Evolutionary conservation across 2,113 vertebrate species (phyloP), one percentile per base, ranked within the genome.

Genomic region (Limanda limanda): DNA sequence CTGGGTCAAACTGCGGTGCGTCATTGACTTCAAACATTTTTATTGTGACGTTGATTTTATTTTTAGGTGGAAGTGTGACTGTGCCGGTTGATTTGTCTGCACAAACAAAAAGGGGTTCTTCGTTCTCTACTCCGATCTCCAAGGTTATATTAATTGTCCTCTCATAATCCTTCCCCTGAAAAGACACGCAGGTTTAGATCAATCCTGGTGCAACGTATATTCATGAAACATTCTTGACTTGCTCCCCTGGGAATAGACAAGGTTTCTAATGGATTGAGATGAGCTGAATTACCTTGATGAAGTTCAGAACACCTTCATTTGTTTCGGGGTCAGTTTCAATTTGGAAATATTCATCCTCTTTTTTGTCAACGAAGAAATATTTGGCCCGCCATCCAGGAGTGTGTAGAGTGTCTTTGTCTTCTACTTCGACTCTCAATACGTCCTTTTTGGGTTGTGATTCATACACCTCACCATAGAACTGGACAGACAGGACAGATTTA

Each of bases 251-350:
- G 15, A 68, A 58, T 17, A 18, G 15, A 27, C 0, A 2, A 25
- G 3, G 2, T 54, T 31, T 76, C 1, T 68, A 4, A 61, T 14
- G 15, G 18, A 4, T 0, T 40, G 15, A 37, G 1, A 71, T 52
- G 40, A 21, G 20, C 9, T 51, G 5, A 24, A 55, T 71, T 94
- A 96, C 96, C 96, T 96, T 91, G 45, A 94, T 48, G 14, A 97
- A 61, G 13, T 71, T 92, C 40, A 97, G 54, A 58, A 97, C 72
- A 1, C 96, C 96, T 23, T 96, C 94, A 11, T 95, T 96, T 59
- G 95, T 96, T 15, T 74, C 14, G 0, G 92, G 92, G 83, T 98
- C 95, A 0, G 95, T 95, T 55, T 69, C 57, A 25, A 97, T 69
- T 60, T 88, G 70, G 74, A 94, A 97, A 61, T 88, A 86, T 1